A percentile compares a stretch with the other conserved stretches of the same genome.
Conservation (phyloP, 2,113 vertebrate species). For the Corythoichthys haematopterus region DNA sequence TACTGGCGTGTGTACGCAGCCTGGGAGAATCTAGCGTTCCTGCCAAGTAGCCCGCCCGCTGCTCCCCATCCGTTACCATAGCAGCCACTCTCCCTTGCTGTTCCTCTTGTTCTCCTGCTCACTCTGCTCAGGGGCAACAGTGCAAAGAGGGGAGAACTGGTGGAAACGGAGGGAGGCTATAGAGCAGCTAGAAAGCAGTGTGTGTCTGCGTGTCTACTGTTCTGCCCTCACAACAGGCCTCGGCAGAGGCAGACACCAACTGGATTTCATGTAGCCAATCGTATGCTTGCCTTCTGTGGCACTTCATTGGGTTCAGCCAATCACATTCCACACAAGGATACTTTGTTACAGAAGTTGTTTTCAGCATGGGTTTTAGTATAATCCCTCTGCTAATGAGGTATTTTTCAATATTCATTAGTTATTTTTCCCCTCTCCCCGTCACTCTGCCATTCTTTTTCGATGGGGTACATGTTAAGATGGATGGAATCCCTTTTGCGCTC, state of each 20-base stretch:
- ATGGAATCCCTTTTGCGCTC: constrained; percentile 11
- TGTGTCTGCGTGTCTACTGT: constrained; percentile 29
- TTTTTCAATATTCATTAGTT: not conserved
- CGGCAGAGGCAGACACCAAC: constrained; percentile 43
- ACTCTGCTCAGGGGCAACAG: constrained; percentile 42
- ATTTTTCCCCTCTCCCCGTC: not conserved
- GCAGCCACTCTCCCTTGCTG: constrained; percentile 54
- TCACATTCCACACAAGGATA: constrained; percentile 22
- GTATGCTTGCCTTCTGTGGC: constrained; percentile 29
- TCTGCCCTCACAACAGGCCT: constrained; percentile 60
- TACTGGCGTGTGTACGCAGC: constrained; percentile 35
- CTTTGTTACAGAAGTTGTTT: constrained; percentile 18
- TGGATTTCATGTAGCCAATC: constrained; percentile 55
- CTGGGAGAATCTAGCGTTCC: constrained; percentile 42
- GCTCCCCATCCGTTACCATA: constrained; percentile 64
- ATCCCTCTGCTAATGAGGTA: not conserved
- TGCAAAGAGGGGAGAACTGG: constrained; percentile 42
- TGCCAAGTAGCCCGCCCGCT: constrained; percentile 63
- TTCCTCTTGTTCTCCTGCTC: constrained; percentile 25
- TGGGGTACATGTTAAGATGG: constrained; percentile 17
- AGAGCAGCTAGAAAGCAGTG: constrained; percentile 42
- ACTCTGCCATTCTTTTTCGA: constrained; percentile 20
- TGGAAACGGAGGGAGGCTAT: constrained; percentile 23
- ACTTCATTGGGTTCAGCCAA: constrained; percentile 44
- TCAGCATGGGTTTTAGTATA: constrained; percentile 7